phyloP scores from a whole-genome alignment of 53 echinoderm and acorn worm genomes.

The Apostichopus leukothele region DNA sequence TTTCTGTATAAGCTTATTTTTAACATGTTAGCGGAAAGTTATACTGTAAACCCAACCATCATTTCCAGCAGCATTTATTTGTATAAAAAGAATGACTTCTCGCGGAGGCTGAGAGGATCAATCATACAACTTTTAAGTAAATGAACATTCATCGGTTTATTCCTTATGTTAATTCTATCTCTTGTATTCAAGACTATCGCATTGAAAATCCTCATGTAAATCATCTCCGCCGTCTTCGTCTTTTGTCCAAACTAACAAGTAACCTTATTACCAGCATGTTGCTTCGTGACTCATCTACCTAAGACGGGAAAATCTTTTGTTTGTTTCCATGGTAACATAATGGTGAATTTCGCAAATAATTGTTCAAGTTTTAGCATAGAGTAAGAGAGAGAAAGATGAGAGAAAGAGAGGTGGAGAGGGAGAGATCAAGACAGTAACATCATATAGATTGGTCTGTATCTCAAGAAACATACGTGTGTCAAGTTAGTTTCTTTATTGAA shows the following conservation, averaged over 20 bases:
- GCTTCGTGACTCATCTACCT: conserved; percentile 17
- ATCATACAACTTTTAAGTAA: too few relatives aligned
- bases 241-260: too few relatives aligned
- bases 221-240: background rate
- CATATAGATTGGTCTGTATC: background rate
- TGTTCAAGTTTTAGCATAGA: background rate
- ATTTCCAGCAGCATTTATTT: too few relatives aligned
- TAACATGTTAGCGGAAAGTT: too few relatives aligned
- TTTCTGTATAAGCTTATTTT: too few relatives aligned
- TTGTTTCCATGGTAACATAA: conserved; percentile 11
- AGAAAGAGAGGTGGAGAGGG: too few relatives aligned
- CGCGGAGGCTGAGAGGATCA: too few relatives aligned
- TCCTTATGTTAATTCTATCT: too few relatives aligned
- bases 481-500: background rate
- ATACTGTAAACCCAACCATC: too few relatives aligned
- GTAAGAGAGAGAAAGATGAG: too few relatives aligned
- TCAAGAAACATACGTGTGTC: conserved; percentile 18
- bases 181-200: background rate
- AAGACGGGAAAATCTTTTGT: conserved; percentile 24
- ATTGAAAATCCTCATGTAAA: background rate
- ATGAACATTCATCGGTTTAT: too few relatives aligned
- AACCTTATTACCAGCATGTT: conserved; percentile 11
- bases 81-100: too few relatives aligned
- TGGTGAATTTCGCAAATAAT: conserved; percentile 7
- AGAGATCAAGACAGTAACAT: conserved; percentile 8